Conservation (phyloP, 2,888 invertebrate genomes). For the Coelogynopora nodosa region DNA sequence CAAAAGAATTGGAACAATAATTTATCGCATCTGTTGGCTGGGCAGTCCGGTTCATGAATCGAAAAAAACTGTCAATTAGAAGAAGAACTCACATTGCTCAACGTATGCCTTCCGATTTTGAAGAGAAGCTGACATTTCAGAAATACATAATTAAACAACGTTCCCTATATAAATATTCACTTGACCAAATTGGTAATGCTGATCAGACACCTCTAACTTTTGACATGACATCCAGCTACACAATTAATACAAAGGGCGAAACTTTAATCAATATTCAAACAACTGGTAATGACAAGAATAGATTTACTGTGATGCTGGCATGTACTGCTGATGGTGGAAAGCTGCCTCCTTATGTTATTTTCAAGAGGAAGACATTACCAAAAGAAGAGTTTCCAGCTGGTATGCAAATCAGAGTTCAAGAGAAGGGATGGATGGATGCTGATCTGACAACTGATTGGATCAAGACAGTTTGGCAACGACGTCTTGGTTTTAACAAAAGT, state of each 20-base stretch:
- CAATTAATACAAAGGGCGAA: conserved; percentile 27
- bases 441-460: conserved; percentile 39
- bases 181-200: conserved; percentile 45
- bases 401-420: conserved; percentile 25
- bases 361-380: conserved; percentile 45
- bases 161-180: conserved; percentile 18
- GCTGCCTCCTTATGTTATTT: conserved; percentile 40
- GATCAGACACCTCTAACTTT: conserved; percentile 47
- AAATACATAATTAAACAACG: conserved; percentile 24
- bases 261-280: conserved; percentile 5
- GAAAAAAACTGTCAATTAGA: conserved; percentile 34
- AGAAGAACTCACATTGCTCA: conserved; percentile 45
- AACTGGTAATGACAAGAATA: conserved; percentile 43
- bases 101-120: conserved; percentile 42
- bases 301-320: conserved; percentile 42
- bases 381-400: conserved; percentile 36
- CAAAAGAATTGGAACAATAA: not conserved
- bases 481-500: not conserved
- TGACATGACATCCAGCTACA: conserved; percentile 40
- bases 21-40: not conserved
- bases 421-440: conserved; percentile 44
- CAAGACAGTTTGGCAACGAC: conserved; percentile 31
- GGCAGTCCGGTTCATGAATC: not conserved
- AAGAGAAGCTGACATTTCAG: conserved; percentile 44
- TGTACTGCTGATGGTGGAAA: conserved; percentile 38